Conservation (phyloP, 2,888 invertebrate genomes). For the Drosophila leonis region DNA sequence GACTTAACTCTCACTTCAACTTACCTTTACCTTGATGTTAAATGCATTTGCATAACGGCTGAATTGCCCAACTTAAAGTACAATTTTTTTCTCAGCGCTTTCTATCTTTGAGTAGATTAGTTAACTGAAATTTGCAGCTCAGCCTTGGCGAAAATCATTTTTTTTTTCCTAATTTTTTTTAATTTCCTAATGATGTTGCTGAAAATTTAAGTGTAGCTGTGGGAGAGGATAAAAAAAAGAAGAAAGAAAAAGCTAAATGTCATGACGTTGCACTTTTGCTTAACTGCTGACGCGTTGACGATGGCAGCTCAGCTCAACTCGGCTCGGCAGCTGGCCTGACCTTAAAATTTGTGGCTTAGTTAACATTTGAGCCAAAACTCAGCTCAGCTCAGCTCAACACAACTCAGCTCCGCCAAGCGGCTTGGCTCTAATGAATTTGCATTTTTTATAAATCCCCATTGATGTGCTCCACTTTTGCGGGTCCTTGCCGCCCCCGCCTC, state of each 20-base stretch:
- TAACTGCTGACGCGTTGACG: constrained; percentile 50
- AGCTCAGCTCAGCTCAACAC: constrained; percentile 31
- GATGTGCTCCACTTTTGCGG: constrained; percentile 70
- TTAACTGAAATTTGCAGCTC: background rate
- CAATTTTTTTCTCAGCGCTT: background rate
- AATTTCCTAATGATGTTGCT: constrained; percentile 73
- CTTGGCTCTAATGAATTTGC: constrained; percentile 76
- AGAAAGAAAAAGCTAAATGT: constrained; percentile 23
- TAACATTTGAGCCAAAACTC: constrained; percentile 53
- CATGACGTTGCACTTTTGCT: constrained; percentile 65
- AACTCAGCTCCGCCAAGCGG: constrained; percentile 35
- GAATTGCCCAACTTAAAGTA: background rate
- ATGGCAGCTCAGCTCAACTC: constrained; percentile 15
- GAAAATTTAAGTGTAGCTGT: constrained; percentile 34
- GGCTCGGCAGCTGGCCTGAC: constrained; percentile 3
- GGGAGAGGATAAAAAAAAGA: constrained; percentile 1
- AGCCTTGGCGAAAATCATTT: constrained; percentile 8
- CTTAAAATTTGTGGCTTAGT: constrained; percentile 18
- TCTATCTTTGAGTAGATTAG: constrained; percentile 5
- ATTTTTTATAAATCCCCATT: constrained; percentile 80
- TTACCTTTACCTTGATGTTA: background rate
- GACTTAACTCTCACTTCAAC: background rate
- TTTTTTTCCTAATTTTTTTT: constrained; percentile 40
- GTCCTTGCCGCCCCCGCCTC: constrained; percentile 40
- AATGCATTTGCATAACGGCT: background rate